These are phyloP conservation scores for Ptyas mucosa DNA, from an alignment of 2,113 vertebrate species.

Conservation along the genomic window DNA sequence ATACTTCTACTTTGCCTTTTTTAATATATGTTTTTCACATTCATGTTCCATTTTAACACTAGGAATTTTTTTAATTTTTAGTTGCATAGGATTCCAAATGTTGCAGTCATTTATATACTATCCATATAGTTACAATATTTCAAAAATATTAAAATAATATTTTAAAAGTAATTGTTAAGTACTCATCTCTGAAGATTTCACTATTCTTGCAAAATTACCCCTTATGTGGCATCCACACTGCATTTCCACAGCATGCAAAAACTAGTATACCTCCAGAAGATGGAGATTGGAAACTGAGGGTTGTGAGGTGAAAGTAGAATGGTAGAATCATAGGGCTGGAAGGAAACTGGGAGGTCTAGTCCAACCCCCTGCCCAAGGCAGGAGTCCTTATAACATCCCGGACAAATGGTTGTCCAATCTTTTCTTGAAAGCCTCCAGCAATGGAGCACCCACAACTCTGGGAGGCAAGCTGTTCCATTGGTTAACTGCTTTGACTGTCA, in stretches of 20 bases:
- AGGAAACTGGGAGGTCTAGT: too few relatives aligned
- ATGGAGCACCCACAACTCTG: too few relatives aligned
- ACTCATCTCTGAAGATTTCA: not conserved
- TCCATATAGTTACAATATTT: not conserved
- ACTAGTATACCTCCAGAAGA: slow-evolving; percentile 49
- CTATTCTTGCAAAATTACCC: not conserved
- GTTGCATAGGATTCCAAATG: not conserved
- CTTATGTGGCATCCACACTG: not conserved
- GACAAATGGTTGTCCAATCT: too few relatives aligned
- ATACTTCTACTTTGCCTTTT: not conserved
- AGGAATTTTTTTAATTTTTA: not conserved
- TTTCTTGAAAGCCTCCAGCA: too few relatives aligned
- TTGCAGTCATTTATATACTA: not conserved
- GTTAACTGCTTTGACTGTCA: too few relatives aligned
- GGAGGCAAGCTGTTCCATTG: too few relatives aligned
- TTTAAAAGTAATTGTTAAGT: not conserved
- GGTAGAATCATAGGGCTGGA: slow-evolving; percentile 12
- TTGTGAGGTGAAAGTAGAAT: slow-evolving; percentile 54
- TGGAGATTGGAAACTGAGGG: slow-evolving; percentile 18
- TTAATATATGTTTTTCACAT: not conserved
- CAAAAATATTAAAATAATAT: not conserved
- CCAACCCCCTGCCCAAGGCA: too few relatives aligned
- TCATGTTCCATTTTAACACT: not conserved
- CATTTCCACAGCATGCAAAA: slow-evolving; percentile 46
- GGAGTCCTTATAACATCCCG: too few relatives aligned